Conservation (phyloP, 2,888 invertebrate species). For the Nymphalis polychloros region DNA sequence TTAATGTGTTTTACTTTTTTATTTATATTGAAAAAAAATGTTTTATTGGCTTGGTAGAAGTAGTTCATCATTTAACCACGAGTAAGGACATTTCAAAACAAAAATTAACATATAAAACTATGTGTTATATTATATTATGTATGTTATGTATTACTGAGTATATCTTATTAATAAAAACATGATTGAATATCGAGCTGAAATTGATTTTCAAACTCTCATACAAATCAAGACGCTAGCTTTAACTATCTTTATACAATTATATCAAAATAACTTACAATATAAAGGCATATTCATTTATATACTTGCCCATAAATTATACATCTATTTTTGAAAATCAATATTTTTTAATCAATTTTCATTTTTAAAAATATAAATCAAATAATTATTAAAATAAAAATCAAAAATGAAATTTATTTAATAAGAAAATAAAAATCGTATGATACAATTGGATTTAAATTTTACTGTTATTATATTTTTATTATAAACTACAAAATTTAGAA, state of each 20-base stretch:
- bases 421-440: too few relatives aligned
- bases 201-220: neutral
- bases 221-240: slow-evolving; percentile 21
- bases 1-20: too few relatives aligned
- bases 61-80: too few relatives aligned
- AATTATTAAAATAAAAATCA: too few relatives aligned
- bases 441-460: slow-evolving; percentile 7
- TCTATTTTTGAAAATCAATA: neutral
- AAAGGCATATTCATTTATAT: slow-evolving; percentile 11
- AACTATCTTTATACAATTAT: slow-evolving; percentile 24
- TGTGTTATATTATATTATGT: slow-evolving; percentile 3
- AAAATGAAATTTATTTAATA: slow-evolving; percentile 1
- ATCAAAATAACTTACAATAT: slow-evolving; percentile 15
- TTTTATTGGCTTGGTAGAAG: too few relatives aligned
- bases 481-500: slow-evolving; percentile 9
- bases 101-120: neutral
- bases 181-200: neutral
- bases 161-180: neutral
- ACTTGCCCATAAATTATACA: neutral
- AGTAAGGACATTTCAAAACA: neutral
- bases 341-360: neutral
- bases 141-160: slow-evolving; percentile 2
- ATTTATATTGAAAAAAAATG: too few relatives aligned
- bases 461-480: neutral
- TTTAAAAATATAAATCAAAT: too few relatives aligned